A percentile compares a stretch with the other conserved stretches of the same genome.
Conservation (phyloP, 1,140 invertebrate species). For the Leptinotarsa lineolata region DNA sequence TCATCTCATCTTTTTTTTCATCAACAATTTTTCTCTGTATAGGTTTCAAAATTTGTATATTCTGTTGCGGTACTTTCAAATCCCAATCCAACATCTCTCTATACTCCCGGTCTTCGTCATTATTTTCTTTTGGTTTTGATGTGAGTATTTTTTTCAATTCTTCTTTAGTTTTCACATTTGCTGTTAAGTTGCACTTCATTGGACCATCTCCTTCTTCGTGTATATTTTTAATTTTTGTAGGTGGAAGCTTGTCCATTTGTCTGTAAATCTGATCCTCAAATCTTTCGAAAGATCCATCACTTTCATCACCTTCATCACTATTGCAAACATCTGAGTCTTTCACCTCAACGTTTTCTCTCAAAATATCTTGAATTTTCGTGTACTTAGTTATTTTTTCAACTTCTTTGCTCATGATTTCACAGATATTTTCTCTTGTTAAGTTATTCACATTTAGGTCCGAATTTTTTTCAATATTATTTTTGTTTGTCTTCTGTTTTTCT, state of each 20-base stretch:
- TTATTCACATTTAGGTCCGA: background rate
- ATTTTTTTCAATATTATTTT: background rate
- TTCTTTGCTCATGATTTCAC: background rate
- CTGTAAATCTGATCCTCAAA: conserved; percentile 18
- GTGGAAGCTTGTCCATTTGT: conserved; percentile 7
- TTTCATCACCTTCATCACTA: conserved; percentile 15
- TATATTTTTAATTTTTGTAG: conserved; percentile 2
- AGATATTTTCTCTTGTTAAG: background rate
- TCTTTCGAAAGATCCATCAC: conserved; percentile 14
- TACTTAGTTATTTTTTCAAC: background rate
- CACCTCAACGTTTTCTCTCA: background rate
- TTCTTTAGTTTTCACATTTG: conserved; percentile 33
- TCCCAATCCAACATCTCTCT: conserved; percentile 41
- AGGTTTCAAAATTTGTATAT: conserved; percentile 37
- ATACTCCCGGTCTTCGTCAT: conserved; percentile 31
- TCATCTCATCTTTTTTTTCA: conserved; percentile 32
- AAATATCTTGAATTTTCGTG: conserved; percentile 6
- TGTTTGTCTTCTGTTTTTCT: background rate
- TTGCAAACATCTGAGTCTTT: background rate
- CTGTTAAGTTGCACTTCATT: conserved; percentile 31
- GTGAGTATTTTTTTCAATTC: conserved; percentile 23
- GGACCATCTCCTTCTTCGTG: conserved; percentile 18
- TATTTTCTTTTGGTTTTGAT: background rate
- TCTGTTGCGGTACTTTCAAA: conserved; percentile 36
- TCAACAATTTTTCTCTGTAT: conserved; percentile 29